Base-by-base conservation (phyloP, 2,888 invertebrate species). In the Tachina fera region DNA sequence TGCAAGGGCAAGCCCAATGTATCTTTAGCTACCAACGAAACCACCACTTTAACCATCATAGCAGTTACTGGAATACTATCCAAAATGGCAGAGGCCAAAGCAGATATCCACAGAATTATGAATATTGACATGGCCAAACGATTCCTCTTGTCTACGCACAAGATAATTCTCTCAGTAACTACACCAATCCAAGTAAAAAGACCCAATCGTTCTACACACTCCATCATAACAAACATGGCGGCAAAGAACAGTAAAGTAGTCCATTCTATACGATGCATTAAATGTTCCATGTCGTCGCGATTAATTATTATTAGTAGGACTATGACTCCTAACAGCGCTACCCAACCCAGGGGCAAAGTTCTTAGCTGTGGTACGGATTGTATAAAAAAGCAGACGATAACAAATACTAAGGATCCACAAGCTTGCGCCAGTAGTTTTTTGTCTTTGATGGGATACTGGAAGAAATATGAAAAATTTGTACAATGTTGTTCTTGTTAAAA, bases 21-120 rank as follows among this genome's bases (percentile, higher is more conserved):
- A 0, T 94, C 93, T 89, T 96, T 96, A 53, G 95, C 94, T 0
- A 96, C 95, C 68, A 97, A 91, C 31, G 95, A 94, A 0, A 95
- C 95, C 5, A 96, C 96, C 53, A 97, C 95, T 53, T 96, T 94
- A 0, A 98, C 95, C 98, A 98, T 98, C 96, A 98, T 97, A 0
- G 98, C 97, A 0, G 98, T 97, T 72, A 98, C 94, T 0, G 98
- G 98, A 74, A 98, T 96, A 92, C 98, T 98, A 92, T 98, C 98
- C 1, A 98, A 96, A 89, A 98, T 96, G 0, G 97, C 96, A 14
- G 97, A 98, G 0, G 96, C 96, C 11, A 97, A 71, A 0, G 97
- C 97, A 0, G 98, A 97, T 95, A 96, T 95, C 97, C 98, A 98
- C 3, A 97, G 91, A 88, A 98, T 95, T 14, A 98, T 93, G 10